These are phyloP conservation scores for Conops quadrifasciatus DNA, from an alignment of 2,888 invertebrate genomes.

Conservation along the genomic window DNA sequence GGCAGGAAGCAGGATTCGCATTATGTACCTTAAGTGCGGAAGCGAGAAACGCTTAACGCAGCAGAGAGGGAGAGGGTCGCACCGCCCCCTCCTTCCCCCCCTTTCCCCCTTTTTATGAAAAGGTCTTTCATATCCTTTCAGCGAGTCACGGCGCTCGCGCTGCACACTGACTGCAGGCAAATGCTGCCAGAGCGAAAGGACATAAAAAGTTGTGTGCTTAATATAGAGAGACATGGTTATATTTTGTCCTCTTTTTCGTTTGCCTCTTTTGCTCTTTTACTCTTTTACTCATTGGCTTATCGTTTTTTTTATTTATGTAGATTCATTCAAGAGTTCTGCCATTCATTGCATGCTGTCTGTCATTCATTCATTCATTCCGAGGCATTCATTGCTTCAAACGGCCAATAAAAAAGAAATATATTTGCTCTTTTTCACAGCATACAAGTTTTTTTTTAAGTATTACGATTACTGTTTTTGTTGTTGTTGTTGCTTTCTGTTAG, in stretches of 20 bases:
- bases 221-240: not conserved
- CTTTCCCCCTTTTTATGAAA: not conserved
- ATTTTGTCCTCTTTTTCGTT: not conserved
- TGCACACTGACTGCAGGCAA: not conserved
- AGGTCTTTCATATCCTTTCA: not conserved
- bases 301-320: not conserved
- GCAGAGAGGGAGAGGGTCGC: too few species aligned
- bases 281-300: not conserved
- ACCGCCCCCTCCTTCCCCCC: too few species aligned
- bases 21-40: not conserved
- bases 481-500: too few species aligned
- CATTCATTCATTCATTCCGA: not conserved
- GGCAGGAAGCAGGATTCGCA: too few species aligned
- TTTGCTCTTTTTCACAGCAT: too few species aligned
- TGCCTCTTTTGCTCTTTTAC: not conserved
- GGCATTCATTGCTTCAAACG: too few species aligned
- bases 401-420: too few species aligned
- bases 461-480: too few species aligned
- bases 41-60: not conserved
- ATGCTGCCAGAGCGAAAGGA: not conserved
- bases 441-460: too few species aligned
- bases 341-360: not conserved
- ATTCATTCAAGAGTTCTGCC: not conserved
- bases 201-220: not conserved
- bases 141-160: not conserved